Evolutionary conservation across 2,888 invertebrate species (phyloP), one percentile per base, ranked within the genome.

Genomic region (Nysson spinosus): DNA sequence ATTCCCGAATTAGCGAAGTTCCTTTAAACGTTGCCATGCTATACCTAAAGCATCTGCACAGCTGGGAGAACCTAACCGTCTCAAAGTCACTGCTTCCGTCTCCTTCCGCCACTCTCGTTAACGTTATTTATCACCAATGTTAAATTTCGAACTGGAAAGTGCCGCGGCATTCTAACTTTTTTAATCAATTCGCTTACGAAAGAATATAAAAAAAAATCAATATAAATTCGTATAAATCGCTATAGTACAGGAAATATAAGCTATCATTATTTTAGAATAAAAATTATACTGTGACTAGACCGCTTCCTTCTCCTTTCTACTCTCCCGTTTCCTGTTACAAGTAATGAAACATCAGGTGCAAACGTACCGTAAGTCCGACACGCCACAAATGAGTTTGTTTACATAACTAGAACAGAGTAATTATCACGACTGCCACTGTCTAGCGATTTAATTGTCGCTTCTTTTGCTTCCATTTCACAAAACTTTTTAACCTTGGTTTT

Each of bases 361-460:
- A 71, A 55, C 55, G 14, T 34, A 56, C 40, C 50, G 50, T 43
- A 55, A 56, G 28, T 4, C 42, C 19, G 44, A 7, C 4, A n/a
- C n/a, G 7, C 32, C 54, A 32, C 55, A 63, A 72, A 75, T 64
- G 34, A 22, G 64, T 62, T 34, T 57, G 51, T 73, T 75, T 75
- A 68, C 55, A 57, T 73, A 73, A 73, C 70, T 28, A 17, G 63
- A 50, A 61, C 54, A 56, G 57, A 52, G 24, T 51, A 60, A 68
- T 71, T 76, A 76, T 76, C 50, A 47, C 58, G 11, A 28, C 12
- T 54, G 17, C 26, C 5, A 26, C 16, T 20, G 1, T n/a, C 5
- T 6, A 6, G n/a, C 11, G 22, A 20, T 20, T 22, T 5, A 30
- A 12, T 17, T 11, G 6, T 6, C 34, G 9, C 30, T 4, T 16